Evolutionary conservation across 2,113 vertebrate genomes (phyloP), one percentile per base, ranked within the genome.

Genomic region (Neomonachus schauinslandi): DNA sequence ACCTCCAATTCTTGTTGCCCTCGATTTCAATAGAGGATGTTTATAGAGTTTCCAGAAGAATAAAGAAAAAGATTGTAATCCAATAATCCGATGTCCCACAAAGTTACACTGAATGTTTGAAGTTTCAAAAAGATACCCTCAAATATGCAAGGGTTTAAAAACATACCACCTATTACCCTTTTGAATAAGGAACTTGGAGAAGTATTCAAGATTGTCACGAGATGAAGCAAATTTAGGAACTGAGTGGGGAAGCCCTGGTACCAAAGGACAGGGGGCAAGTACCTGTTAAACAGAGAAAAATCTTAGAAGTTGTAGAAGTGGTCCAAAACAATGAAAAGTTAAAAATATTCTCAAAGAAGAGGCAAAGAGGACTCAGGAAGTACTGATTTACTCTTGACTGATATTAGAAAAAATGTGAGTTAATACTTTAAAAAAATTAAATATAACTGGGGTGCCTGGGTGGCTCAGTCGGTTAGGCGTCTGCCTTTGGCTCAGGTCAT

Each of bases 261-360:
- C 24, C 11, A 24, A 72, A 80, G 51, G 61, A 84, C 36, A 63
- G 67, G 1, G 4, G 46, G 7, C 10, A 19, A 39, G 11, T 77
- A 36, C 13, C 65, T 55, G 6, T 26, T 72, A 93, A 53, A 94
- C 2, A 12, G n/a, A 87, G 80, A 76, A 77, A 89, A 83, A 57
- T 67, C 16, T 28, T 79, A 67, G 74, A 22, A 91, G 77, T 36
- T 85, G 39, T 80, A 39, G 72, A 84, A 33, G 22, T 74, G 57
- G 26, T n/a, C 42, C 42, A 16, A 72, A 95, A 80, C n/a, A 84
- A 18, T 39, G 55, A 89, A 81, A 95, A 89, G 71, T 67, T 88
- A 72, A 67, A 96, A 80, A 80, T 80, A 84, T 53, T 97, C 69
- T 63, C 36, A 36, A 77, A 49, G 26, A 91, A 94, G 76, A 65